A percentile compares a stretch with the other conserved stretches of the same genome.
phyloP scores from a whole-genome alignment of 1,140 invertebrate genomes.

The Penaeus vannamei region DNA sequence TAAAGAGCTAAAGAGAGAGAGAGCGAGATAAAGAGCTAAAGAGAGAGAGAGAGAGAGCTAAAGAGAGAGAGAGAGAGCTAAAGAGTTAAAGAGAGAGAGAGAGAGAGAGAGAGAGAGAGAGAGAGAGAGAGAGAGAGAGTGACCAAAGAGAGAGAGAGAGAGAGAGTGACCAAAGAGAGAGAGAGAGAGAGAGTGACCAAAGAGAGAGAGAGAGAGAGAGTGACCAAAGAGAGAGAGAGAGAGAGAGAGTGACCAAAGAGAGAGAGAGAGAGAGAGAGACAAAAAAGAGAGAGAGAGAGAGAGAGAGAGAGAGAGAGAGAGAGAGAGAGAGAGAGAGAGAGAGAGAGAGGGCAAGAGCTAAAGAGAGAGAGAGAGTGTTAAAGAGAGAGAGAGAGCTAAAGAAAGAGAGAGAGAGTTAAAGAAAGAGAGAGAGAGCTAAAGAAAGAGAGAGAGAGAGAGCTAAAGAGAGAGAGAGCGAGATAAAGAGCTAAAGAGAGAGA shows the following conservation, averaged over 20 bases:
- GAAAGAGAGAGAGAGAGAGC: neutral
- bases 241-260: neutral
- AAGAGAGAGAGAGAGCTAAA: neutral
- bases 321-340: neutral
- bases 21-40: neutral
- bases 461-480: neutral
- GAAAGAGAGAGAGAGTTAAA: neutral
- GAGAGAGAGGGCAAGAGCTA: neutral
- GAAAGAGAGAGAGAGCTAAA: neutral
- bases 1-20: neutral
- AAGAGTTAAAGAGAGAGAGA: neutral
- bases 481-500: neutral
- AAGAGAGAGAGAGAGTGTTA: neutral
- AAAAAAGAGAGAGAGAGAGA: neutral
- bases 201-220: neutral
- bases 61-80: neutral
- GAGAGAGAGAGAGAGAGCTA: neutral
- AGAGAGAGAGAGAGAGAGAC: neutral
- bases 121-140: neutral
- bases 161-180: too few relatives aligned
- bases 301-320: neutral
- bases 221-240: too few relatives aligned
- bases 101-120: neutral
- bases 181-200: too few relatives aligned
- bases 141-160: slow-evolving; percentile 16